Conservation (phyloP, 2,797 vertebrate genomes). For the Darevskia nairensis region DNA sequence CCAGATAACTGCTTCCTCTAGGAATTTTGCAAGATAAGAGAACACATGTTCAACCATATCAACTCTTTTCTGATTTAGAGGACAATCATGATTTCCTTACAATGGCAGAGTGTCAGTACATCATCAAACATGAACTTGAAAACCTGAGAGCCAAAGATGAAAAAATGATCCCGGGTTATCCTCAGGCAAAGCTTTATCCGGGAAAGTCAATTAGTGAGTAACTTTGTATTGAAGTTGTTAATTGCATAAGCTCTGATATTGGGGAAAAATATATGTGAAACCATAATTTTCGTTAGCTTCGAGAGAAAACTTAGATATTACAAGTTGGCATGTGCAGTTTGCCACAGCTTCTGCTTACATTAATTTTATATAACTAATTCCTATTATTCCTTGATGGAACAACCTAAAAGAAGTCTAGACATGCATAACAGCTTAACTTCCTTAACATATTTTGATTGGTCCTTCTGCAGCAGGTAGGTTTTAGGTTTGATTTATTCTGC, state of each 20-base stretch:
- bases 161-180: conserved; percentile 90
- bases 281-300: not conserved
- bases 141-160: conserved; percentile 92
- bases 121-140: conserved; percentile 96
- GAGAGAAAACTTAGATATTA: not conserved
- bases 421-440: not conserved
- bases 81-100: conserved; percentile 92
- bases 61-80: conserved; percentile 78
- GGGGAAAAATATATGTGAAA: not conserved
- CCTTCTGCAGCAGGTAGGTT: not conserved
- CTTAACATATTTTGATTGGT: not conserved
- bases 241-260: conserved; percentile 11
- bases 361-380: not conserved
- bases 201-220: conserved; percentile 91
- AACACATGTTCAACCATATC: conserved; percentile 33
- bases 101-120: conserved; percentile 93
- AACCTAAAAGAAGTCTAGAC: not conserved
- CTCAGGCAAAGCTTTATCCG: conserved; percentile 91
- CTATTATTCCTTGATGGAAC: not conserved
- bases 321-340: not conserved
- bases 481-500: not conserved
- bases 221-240: not conserved
- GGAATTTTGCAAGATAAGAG: conserved; percentile 9
- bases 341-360: not conserved
- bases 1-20: not conserved